Evolutionary conservation across 2,888 invertebrate genomes (phyloP), one percentile per base, ranked within the genome.

Genomic region (Ceriagrion tenellum): DNA sequence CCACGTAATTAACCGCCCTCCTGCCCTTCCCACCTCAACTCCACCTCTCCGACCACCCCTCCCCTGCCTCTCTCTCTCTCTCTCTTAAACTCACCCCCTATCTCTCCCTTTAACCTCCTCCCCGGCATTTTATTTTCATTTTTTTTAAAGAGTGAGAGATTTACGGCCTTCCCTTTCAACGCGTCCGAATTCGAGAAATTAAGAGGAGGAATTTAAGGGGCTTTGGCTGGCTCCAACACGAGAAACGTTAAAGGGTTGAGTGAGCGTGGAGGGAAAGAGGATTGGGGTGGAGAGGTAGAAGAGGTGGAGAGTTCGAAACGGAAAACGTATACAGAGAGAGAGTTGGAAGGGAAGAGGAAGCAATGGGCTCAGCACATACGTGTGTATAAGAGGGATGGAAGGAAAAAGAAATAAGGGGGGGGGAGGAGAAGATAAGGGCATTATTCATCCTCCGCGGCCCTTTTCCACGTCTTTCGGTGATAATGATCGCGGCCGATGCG

Each of bases 151-250:
- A 81, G 55, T 59, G 59, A 89, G 47, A 40, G 89, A 89, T 89
- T 89, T 89, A 89, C 89, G 89, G 89, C 89, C 55, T 47, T 55
- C 55, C 89, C 55, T 55, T 89, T 89, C 89, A 55, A 47, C 89
- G 55, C 89, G 89, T 89, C 89, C 89, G 89, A 89, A 89, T 89
- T 55, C 55, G 89, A 89, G 89, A 55, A 55, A 55, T 55, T 55
- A 89, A 89, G 89, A 81, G 81, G 81, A 81, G 81, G 81, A 81
- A 81, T 81, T 81, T 81, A 81, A 81, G 81, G 81, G 81, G 81
- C 81, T 81, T 81, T 81, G 81, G 81, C 81, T 81, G 35, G 30
- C 35, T 81, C 81, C 30, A 81, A 81, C 81, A 81, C 81, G 81
- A 81, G 35, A 81, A 81, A 81, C 35, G 59, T 10, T 81, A 81